Evolutionary conservation across 2,797 vertebrate species (phyloP).

Genomic region (Gastrophryne carolinensis): DNA sequence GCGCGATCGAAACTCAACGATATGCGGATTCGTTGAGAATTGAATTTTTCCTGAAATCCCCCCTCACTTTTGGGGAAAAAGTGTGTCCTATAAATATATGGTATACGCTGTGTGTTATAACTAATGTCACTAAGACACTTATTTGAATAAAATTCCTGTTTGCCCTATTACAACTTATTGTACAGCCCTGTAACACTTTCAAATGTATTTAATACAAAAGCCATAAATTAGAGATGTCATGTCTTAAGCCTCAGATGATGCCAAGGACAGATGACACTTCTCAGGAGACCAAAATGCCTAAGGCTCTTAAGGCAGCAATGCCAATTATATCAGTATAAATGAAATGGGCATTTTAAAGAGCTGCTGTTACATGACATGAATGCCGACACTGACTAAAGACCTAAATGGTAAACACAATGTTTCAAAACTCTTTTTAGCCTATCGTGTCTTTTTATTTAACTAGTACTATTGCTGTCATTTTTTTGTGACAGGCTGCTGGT

Average conservation of each 20-base stretch:
- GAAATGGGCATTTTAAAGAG: conserved; percentile 72
- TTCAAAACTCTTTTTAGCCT: conserved; percentile 56
- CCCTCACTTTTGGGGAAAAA: no score
- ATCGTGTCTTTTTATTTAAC: conserved; percentile 50
- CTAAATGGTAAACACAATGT: conserved; percentile 21
- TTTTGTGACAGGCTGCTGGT: conserved; percentile 50
- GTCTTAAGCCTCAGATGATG: conserved; percentile 54
- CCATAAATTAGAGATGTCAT: conserved; percentile 55
- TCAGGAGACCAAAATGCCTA: conserved; percentile 60
- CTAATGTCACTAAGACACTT: no score
- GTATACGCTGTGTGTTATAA: no score
- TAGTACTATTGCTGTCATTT: conserved; percentile 50
- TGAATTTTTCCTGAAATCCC: no score
- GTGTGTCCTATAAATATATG: no score
- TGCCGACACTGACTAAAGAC: conserved; percentile 61
- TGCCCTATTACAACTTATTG: no score
- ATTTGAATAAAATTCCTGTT: no score
- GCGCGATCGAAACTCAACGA: no score
- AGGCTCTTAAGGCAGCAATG: conserved; percentile 64
- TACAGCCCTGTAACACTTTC: no score
- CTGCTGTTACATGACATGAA: conserved; percentile 56
- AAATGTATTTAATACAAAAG: no score
- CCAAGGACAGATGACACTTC: conserved; percentile 62
- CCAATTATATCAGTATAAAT: conserved; percentile 68
- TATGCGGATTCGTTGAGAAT: no score